Conservation (phyloP, 2,113 vertebrate species). For the Podarcis cretensis region DNA sequence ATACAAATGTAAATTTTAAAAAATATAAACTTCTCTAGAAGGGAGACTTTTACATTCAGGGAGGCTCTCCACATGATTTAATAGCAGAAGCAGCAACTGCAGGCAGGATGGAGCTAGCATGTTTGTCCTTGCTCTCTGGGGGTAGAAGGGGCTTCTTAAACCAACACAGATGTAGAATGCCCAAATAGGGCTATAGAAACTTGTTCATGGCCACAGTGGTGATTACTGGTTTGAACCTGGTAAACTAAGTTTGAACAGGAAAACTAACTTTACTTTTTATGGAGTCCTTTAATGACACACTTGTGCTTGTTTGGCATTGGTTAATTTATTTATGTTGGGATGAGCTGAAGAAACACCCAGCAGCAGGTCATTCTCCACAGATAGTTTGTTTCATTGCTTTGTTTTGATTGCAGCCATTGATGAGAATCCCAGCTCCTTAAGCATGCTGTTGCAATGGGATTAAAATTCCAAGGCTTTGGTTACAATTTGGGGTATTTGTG, state of each 20-base stretch:
- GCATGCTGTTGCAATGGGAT: background rate
- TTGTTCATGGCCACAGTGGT: background rate
- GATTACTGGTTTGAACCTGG: background rate
- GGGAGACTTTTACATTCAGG: too few relatives aligned
- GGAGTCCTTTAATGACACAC: background rate
- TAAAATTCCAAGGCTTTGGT: background rate
- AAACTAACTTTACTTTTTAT: background rate
- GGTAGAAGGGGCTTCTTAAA: background rate
- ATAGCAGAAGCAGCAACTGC: too few relatives aligned
- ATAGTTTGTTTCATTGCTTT: conserved; percentile 20
- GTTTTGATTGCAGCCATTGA: conserved; percentile 7
- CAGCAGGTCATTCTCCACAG: conserved; percentile 15
- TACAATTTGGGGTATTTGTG: background rate
- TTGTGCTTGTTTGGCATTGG: conserved; percentile 1
- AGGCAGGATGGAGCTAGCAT: background rate
- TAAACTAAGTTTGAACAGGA: background rate
- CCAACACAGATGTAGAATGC: background rate
- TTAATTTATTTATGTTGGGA: conserved; percentile 10
- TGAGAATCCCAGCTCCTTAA: background rate
- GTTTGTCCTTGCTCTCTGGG: background rate
- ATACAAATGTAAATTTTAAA: too few relatives aligned
- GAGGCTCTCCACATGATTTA: too few relatives aligned
- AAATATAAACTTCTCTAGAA: too few relatives aligned
- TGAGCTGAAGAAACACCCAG: conserved; percentile 3
- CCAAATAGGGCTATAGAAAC: background rate